phyloP scores from a whole-genome alignment of 2,113 vertebrate genomes.

The Oenanthe oenanthe region DNA sequence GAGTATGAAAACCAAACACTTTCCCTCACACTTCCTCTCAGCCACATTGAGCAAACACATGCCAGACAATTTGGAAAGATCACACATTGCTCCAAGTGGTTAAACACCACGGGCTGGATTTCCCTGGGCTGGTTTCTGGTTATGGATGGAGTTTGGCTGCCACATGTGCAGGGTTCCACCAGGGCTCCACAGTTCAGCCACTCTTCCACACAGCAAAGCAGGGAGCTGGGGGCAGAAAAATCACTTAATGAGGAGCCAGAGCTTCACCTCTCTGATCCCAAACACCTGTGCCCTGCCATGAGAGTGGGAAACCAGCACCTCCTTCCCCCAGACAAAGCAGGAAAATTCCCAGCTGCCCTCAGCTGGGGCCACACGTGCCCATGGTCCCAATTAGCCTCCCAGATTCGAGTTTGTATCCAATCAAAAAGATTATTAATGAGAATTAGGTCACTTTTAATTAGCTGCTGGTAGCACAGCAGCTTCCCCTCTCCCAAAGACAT shows the following conservation, averaged over 20 bases:
- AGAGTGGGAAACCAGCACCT: neutral
- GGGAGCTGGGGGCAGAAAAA: neutral
- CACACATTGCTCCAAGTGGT: neutral
- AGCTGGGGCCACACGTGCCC: neutral
- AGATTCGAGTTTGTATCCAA: neutral
- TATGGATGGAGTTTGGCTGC: neutral
- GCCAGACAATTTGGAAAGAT: neutral
- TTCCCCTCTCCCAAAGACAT: neutral
- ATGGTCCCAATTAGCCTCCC: neutral
- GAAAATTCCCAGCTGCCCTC: neutral
- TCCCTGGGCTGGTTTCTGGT: neutral
- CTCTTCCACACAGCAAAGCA: accelerated
- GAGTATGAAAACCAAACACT: slow-evolving; percentile 34
- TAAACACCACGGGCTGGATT: accelerated
- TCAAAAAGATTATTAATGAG: slow-evolving; percentile 13
- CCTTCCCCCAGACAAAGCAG: neutral
- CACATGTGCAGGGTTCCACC: neutral
- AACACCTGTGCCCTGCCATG: accelerated
- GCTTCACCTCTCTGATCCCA: neutral
- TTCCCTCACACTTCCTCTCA: neutral
- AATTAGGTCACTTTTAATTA: slow-evolving; percentile 65
- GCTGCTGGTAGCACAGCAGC: neutral
- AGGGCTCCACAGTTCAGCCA: accelerated
- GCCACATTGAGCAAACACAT: neutral
- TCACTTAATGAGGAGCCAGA: accelerated